These are phyloP conservation scores for Tromatobia lineatoria DNA, from an alignment of 2,888 invertebrate genomes.

Conservation along the genomic window DNA sequence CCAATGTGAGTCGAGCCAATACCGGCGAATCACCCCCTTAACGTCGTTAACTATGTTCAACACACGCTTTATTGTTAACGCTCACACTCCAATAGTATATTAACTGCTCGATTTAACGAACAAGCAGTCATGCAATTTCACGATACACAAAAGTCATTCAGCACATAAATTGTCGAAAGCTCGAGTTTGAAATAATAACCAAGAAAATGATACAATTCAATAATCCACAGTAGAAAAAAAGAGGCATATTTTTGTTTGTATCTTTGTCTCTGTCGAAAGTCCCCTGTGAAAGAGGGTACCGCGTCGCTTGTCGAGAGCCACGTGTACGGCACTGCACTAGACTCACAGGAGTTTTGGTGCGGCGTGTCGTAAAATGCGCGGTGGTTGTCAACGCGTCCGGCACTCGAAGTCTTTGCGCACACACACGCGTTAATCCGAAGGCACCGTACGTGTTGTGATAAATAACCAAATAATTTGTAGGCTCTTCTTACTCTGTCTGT, in stretches of 20 bases:
- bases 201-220: neutral
- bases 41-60: constrained; percentile 20
- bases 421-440: neutral
- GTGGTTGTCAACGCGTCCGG: constrained; percentile 36
- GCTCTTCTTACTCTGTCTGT: too few relatives aligned
- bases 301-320: constrained; percentile 67
- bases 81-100: neutral
- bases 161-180: neutral
- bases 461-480: neutral
- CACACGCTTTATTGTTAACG: neutral
- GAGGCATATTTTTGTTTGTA: neutral
- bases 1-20: constrained; percentile 48
- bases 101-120: neutral
- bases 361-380: constrained; percentile 47
- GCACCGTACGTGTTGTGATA: neutral
- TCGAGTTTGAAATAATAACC: neutral
- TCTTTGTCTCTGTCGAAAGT: constrained; percentile 50
- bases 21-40: constrained; percentile 50
- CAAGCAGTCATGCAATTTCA: neutral
- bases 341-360: constrained; percentile 51
- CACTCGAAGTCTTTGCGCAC: constrained; percentile 48
- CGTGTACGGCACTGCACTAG: constrained; percentile 74
- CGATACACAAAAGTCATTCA: neutral
- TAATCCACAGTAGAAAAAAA: neutral
- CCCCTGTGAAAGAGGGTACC: constrained; percentile 65